These are phyloP conservation scores for Lepidiolamprologus cunningtoni DNA, from an alignment of 2,113 vertebrate species.

Conservation along the genomic window DNA sequence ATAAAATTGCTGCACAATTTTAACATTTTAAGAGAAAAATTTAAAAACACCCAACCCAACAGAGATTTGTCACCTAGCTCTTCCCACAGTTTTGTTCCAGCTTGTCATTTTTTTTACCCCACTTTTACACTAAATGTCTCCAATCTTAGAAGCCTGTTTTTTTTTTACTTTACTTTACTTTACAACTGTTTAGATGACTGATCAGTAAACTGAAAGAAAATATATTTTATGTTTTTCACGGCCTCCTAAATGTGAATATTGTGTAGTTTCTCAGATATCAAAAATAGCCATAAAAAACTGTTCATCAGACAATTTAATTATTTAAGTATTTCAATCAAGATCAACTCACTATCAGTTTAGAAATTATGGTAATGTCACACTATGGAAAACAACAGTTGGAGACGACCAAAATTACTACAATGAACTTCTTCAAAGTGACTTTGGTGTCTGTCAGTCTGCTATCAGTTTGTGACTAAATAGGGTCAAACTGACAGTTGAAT, in stretches of 20 bases:
- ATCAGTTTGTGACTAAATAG: background rate
- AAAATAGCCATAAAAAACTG: background rate
- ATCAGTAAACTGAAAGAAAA: background rate
- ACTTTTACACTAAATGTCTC: background rate
- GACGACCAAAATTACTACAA: background rate
- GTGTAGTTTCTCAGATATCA: background rate
- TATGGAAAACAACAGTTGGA: background rate
- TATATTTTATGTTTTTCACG: background rate
- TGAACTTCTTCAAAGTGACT: background rate
- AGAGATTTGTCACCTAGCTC: background rate
- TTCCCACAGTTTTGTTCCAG: background rate
- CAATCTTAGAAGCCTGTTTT: background rate
- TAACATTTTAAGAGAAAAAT: background rate
- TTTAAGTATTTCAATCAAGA: background rate
- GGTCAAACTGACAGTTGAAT: fast-evolving
- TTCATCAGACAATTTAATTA: background rate
- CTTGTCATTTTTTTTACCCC: background rate
- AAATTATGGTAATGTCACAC: fast-evolving
- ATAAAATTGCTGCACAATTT: background rate
- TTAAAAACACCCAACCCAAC: background rate
- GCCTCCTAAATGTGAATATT: background rate
- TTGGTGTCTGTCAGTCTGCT: background rate
- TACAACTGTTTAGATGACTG: background rate
- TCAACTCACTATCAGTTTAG: fast-evolving
- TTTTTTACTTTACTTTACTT: background rate